These are phyloP conservation scores for Tinamus guttatus DNA, from an alignment of 2,113 vertebrate genomes.

Conservation along the genomic window DNA sequence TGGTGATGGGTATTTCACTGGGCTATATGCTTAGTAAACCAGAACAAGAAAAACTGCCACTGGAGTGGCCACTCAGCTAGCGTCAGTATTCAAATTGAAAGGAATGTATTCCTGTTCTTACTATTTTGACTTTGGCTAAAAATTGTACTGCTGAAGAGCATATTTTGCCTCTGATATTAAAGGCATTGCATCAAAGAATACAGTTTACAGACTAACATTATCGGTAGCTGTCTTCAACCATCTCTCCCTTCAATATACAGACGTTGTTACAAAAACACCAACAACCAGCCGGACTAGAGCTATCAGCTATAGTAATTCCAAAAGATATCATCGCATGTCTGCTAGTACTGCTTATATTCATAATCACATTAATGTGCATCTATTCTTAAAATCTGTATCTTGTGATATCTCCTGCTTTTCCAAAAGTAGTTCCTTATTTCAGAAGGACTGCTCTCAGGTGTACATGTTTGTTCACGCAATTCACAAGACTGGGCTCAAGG, in stretches of 20 bases:
- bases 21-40: not conserved
- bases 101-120: not conserved
- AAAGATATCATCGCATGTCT: not conserved
- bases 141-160: not conserved
- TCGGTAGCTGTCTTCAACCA: not conserved
- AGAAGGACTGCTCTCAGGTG: not conserved
- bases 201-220: not conserved
- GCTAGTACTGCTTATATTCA: fast-evolving
- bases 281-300: not conserved
- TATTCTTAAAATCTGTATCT: not conserved
- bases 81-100: not conserved
- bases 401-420: not conserved
- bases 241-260: not conserved
- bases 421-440: not conserved
- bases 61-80: not conserved
- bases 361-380: not conserved
- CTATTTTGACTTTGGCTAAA: not conserved
- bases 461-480: not conserved
- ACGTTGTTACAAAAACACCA: not conserved
- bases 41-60: not conserved
- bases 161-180: not conserved
- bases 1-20: not conserved
- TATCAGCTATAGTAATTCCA: not conserved
- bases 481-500: not conserved
- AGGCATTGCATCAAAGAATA: not conserved